A percentile compares a stretch with the other conserved stretches of the same genome.
Evolutionary conservation across 2,888 invertebrate species (phyloP).

Genomic region (Gordius sp.): DNA sequence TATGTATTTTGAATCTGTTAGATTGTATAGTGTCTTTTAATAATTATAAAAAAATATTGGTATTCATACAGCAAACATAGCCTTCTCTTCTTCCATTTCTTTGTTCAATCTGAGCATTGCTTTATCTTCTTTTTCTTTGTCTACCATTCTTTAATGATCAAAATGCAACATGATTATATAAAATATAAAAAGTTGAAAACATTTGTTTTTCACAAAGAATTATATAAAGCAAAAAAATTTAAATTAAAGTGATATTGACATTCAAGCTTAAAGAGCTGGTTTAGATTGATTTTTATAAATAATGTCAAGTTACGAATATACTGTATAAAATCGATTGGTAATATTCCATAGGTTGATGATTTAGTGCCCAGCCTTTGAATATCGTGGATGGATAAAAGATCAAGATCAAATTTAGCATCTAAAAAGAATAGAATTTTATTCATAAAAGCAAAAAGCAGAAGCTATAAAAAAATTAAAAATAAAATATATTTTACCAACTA

Average conservation of each 20-base stretch:
- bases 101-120: neutral
- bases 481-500: neutral
- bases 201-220: no score
- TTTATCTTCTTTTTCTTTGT: neutral
- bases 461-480: neutral
- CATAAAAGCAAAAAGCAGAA: neutral
- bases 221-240: no score
- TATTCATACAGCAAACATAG: neutral
- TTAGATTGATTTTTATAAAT: no score
- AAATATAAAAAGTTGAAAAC: no score
- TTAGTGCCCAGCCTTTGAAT: neutral
- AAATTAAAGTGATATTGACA: no score
- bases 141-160: no score
- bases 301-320: no score
- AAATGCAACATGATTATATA: no score
- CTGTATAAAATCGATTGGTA: neutral
- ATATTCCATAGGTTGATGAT: neutral
- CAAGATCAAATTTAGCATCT: neutral
- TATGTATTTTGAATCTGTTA: no score
- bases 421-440: neutral
- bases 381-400: neutral
- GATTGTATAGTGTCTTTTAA: no score
- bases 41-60: no score
- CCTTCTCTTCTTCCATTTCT: conserved; percentile 1
- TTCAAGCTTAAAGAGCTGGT: no score